These are phyloP conservation scores for Setipinna tenuifilis DNA, from an alignment of 2,797 vertebrate genomes.

Conservation along the genomic window DNA sequence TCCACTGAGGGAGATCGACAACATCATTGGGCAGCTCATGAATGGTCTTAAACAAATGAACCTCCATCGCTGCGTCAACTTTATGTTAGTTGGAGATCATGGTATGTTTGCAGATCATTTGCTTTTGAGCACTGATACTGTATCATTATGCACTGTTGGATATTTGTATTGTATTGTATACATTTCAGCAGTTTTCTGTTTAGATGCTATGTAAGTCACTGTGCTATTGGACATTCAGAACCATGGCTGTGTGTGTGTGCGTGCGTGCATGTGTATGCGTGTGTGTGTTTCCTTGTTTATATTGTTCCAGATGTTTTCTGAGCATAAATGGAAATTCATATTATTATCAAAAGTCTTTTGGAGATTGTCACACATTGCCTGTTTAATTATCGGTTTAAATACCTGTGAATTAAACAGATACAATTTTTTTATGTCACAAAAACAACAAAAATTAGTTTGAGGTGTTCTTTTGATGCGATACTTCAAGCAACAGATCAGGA, in stretches of 20 bases:
- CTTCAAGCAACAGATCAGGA: no score
- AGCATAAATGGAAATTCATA: no score
- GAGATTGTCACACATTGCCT: background rate
- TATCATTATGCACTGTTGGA: background rate
- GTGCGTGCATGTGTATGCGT: background rate
- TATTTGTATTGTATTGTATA: background rate
- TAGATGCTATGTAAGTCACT: background rate
- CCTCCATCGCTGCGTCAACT: constrained; percentile 92
- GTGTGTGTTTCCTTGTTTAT: background rate
- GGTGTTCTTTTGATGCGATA: no score
- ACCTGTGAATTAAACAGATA: no score
- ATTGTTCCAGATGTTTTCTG: background rate
- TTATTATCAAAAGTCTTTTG: background rate
- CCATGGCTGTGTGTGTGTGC: no score
- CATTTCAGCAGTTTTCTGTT: background rate
- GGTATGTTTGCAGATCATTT: constrained; percentile 71
- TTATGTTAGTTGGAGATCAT: constrained; percentile 96
- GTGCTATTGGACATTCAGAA: background rate
- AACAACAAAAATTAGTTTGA: no score
- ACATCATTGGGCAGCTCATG: constrained; percentile 93
- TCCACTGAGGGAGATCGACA: constrained; percentile 91
- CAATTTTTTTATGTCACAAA: background rate
- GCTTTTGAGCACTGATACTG: background rate
- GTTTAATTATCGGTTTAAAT: background rate
- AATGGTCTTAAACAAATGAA: constrained; percentile 95